Evolutionary conservation across 2,888 invertebrate genomes (phyloP), one percentile per base, ranked within the genome.

Genomic region (Coecobrya sp.): DNA sequence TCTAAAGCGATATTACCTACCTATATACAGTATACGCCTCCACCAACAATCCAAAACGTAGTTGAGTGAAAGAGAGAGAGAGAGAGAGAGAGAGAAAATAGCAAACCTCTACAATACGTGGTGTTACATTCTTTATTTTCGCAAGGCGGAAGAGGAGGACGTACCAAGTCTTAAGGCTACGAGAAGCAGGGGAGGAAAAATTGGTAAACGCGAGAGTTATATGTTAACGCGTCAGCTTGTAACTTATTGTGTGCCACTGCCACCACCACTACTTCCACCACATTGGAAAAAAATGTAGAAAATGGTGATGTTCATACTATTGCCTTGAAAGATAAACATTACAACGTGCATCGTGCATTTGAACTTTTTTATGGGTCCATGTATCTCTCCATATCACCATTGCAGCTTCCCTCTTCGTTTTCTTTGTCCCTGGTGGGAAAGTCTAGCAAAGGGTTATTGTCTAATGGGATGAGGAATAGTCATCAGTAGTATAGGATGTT

Each of bases 221-320:
- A 81, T 16, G 73, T n/a, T 55, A 30, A 27, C 13, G 65, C 68
- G 85, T 65, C 85, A 85, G 85, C 85, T 85, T 85, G 85, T 16
- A 85, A 85, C 42, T 42, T 45, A 73, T 42, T 45, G 42, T 73
- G 42, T 85, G 65, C 68, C 68, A 85, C 55, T 16, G 45, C 81
- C 36, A n/a, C 16, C 79, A 68, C 25, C 25, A 16, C 27, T 11
- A 0, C n/a, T n/a, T n/a, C 68, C 30, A 30, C 16, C 30, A 68
- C 73, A 36, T 42, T 2, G 25, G 19, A 59, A 19, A 19, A 19
- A 22, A 59, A n/a, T 59, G 22, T 52, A 59, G n/a, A 59, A 59
- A 59, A n/a, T 19, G 7, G n/a, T 19, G 8, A 5, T 19, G 59
- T 59, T 59, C 5, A 25, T 25, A 27, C n/a, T 62, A 62, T 25